A percentile compares a stretch with the other conserved stretches of the same genome.
Conservation (phyloP, 2,888 invertebrate species). For the Ischnus inquisitorius region DNA sequence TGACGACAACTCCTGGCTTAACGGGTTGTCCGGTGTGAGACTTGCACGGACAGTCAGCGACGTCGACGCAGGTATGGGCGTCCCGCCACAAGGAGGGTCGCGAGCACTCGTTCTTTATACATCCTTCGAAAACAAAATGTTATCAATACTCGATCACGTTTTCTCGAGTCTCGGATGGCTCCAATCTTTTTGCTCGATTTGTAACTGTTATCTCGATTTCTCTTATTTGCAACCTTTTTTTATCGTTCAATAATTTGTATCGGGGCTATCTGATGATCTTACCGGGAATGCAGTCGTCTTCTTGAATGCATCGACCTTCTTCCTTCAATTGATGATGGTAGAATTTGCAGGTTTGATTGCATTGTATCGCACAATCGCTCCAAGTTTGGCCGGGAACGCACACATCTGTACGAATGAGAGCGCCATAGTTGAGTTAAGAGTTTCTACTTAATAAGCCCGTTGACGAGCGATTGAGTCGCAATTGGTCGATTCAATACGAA, state of each 20-base stretch:
- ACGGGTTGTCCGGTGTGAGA: constrained; percentile 89
- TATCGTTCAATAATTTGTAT: constrained; percentile 2
- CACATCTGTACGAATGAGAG: constrained; percentile 54
- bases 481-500: neutral
- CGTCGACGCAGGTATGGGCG: constrained; percentile 90
- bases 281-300: constrained; percentile 83
- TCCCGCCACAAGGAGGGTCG: constrained; percentile 90
- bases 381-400: constrained; percentile 86
- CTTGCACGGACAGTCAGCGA: constrained; percentile 92
- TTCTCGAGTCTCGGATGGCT: no score
- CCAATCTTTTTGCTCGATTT: no score
- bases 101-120: constrained; percentile 85
- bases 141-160: neutral
- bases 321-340: constrained; percentile 86
- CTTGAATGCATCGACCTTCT: constrained; percentile 78
- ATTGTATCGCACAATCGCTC: constrained; percentile 90
- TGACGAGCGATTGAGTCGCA: neutral
- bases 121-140: constrained; percentile 69
- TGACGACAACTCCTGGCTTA: constrained; percentile 90
- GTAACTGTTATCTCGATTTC: neutral
- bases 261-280: constrained; percentile 12
- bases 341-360: constrained; percentile 90
- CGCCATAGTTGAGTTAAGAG: no score
- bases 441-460: neutral
- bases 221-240: no score